phyloP scores from a whole-genome alignment of 1,140 invertebrate genomes.

The Macrostomum lignano region DNA sequence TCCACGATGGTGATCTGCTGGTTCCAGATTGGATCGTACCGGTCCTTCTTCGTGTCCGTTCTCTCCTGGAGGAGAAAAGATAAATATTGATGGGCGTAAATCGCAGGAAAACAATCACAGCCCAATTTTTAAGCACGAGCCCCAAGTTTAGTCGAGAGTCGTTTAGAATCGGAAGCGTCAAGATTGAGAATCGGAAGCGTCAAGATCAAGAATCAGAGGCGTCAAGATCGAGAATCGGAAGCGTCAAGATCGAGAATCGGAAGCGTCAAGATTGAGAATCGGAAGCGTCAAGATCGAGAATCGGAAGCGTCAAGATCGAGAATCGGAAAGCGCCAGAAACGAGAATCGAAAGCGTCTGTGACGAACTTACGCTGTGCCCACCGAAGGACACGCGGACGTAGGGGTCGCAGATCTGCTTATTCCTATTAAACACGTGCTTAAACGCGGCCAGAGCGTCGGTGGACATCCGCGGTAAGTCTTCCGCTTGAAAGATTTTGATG shows the following conservation, averaged over 20 bases:
- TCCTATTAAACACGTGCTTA: slow-evolving; percentile 56
- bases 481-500: slow-evolving; percentile 49
- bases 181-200: no score
- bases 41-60: slow-evolving; percentile 21
- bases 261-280: no score
- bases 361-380: no score
- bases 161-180: no score
- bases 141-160: no score
- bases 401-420: slow-evolving; percentile 54
- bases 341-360: no score
- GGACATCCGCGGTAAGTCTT: slow-evolving; percentile 55
- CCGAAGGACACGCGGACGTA: slow-evolving; percentile 61
- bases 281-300: no score
- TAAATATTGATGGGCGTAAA: not conserved
- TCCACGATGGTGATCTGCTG: slow-evolving; percentile 25
- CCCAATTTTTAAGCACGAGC: slow-evolving; percentile 1
- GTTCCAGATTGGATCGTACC: slow-evolving; percentile 25
- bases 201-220: no score
- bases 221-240: no score
- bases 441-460: slow-evolving; percentile 57
- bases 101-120: not conserved
- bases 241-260: no score
- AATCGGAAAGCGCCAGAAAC: no score
- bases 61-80: slow-evolving; percentile 13
- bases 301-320: no score